A percentile compares a stretch with the other conserved stretches of the same genome.
These are phyloP conservation scores for Ommatoiulus sabulosus DNA, from an alignment of 2,888 invertebrate genomes.

Conservation along the genomic window DNA sequence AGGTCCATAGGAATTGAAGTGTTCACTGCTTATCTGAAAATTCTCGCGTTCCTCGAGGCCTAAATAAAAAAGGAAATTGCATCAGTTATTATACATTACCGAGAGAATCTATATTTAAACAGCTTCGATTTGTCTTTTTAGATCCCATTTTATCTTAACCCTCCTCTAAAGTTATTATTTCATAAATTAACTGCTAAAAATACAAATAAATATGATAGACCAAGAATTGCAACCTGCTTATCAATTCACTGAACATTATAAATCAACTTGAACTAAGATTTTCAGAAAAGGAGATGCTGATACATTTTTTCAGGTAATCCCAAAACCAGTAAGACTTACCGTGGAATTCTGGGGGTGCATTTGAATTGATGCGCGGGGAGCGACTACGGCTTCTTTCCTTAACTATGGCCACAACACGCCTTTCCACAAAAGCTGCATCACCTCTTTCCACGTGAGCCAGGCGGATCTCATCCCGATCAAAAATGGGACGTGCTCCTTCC, in stretches of 20 bases:
- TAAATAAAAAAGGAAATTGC: constrained; percentile 27
- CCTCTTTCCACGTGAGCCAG: constrained; percentile 58
- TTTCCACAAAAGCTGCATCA: constrained; percentile 60
- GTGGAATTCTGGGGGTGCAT: background rate
- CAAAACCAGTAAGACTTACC: background rate
- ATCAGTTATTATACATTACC: background rate
- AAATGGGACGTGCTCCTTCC: constrained; percentile 62
- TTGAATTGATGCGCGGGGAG: constrained; percentile 31
- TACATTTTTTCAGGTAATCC: no score
- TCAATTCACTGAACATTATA: no score
- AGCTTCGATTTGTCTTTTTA: no score
- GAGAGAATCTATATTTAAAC: no score
- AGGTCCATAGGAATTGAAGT: constrained; percentile 52
- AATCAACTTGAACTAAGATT: no score
- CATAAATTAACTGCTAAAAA: background rate
- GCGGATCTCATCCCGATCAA: constrained; percentile 62
- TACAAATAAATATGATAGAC: background rate
- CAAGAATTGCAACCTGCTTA: no score
- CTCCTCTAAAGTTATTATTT: no score
- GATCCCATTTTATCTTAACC: no score
- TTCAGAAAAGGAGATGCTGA: no score
- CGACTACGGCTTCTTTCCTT: constrained; percentile 55
- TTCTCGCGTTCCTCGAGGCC: constrained; percentile 59
- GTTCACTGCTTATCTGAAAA: constrained; percentile 59
- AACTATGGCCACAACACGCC: constrained; percentile 60